A percentile compares a stretch with the other conserved stretches of the same genome.
These are phyloP conservation scores for Perdix hodgsoniae DNA, from an alignment of 2,797 vertebrate species.

Conservation along the genomic window DNA sequence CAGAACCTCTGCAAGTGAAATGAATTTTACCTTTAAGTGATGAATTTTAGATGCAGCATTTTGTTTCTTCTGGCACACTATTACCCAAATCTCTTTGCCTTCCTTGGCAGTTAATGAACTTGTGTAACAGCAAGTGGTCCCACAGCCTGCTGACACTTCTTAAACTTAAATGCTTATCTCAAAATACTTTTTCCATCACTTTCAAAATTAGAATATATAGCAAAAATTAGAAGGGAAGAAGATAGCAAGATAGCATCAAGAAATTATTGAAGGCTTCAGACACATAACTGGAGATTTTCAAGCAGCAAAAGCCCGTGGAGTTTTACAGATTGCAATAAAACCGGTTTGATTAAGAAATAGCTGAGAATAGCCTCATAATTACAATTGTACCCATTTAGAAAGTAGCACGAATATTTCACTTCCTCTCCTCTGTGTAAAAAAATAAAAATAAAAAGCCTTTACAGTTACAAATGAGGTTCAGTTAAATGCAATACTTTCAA, in stretches of 20 bases:
- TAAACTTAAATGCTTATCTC: not conserved
- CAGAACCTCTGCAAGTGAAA: not conserved
- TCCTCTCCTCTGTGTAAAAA: not conserved
- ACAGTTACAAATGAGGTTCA: not conserved
- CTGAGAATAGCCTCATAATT: not conserved
- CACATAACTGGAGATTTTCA: not conserved
- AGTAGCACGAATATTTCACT: not conserved
- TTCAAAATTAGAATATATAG: not conserved
- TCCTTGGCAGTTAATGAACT: conserved; percentile 13
- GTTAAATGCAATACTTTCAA: not conserved
- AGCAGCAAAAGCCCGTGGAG: not conserved
- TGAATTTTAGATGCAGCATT: not conserved
- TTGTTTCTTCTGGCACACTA: not conserved
- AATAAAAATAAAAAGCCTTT: not conserved
- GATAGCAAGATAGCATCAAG: not conserved
- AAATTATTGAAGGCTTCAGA: not conserved
- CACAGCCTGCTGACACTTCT: conserved; percentile 3
- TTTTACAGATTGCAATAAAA: not conserved
- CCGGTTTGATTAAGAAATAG: not conserved
- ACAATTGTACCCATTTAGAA: not conserved
- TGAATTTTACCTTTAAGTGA: not conserved
- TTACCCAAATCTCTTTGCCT: not conserved
- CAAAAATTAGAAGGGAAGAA: not conserved
- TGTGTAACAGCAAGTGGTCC: conserved; percentile 1
- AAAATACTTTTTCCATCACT: conserved; percentile 17